Percentiles rank a stretch among this genome's conserved stretches.
These are phyloP conservation scores for Actias luna DNA, from an alignment of 2,888 invertebrate genomes.

Conservation along the genomic window DNA sequence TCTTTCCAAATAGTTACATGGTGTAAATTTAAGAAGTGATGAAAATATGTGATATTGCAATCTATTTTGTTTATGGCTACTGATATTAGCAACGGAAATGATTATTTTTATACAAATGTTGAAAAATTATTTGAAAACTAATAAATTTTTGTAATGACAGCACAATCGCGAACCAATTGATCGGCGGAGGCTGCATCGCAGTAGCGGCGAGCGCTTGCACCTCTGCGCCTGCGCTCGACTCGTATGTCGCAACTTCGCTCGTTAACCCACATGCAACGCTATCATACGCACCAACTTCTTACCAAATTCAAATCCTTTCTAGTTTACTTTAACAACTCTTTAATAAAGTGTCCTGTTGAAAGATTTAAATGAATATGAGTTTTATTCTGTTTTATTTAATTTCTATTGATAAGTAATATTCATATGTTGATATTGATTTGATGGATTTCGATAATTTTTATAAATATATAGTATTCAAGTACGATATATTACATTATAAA, in stretches of 20 bases:
- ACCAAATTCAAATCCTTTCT: conserved; percentile 45
- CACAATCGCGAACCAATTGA: conserved; percentile 45
- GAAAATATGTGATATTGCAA: no score
- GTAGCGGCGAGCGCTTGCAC: conserved; percentile 32
- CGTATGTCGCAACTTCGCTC: conserved; percentile 61
- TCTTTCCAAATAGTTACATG: not conserved
- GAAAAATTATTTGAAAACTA: conserved; percentile 8
- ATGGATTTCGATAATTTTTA: no score
- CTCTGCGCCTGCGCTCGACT: conserved; percentile 27
- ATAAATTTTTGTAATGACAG: conserved; percentile 13
- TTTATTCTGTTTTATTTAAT: not conserved
- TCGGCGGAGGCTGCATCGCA: conserved; percentile 28
- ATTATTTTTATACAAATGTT: not conserved
- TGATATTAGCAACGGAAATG: not conserved
- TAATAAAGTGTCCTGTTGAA: not conserved
- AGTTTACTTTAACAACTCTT: not conserved
- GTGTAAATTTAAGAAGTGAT: no score
- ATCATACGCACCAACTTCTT: conserved; percentile 24
- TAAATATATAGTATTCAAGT: no score
- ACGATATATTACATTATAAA: no score
- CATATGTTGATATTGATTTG: no score
- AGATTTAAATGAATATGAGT: not conserved
- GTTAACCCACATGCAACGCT: conserved; percentile 70
- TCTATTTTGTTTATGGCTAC: not conserved
- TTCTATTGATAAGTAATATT: not conserved